These are phyloP conservation scores for Phenganax stokvisi DNA, from an alignment of 92 coral and sea anemone genomes.

Conservation along the genomic window DNA sequence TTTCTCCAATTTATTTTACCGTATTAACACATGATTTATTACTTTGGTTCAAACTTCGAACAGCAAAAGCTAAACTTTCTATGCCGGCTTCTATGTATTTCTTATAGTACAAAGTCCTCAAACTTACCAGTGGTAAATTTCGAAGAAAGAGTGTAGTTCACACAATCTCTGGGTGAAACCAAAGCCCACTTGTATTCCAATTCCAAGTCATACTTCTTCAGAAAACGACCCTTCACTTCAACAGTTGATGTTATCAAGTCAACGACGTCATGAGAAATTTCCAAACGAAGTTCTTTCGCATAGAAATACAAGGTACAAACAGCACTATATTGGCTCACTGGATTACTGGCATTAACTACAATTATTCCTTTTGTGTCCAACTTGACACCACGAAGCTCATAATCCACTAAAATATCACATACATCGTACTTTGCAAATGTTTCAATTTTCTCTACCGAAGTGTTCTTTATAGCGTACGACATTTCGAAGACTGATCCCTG, in stretches of 20 bases:
- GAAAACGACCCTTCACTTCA: background rate
- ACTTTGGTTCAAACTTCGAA: no score
- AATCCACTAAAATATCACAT: background rate
- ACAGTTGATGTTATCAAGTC: background rate
- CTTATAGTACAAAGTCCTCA: no score
- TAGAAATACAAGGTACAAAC: no score
- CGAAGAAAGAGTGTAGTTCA: no score
- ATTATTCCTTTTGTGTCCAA: background rate
- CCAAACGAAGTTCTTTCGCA: background rate
- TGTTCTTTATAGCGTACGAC: background rate
- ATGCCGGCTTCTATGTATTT: no score
- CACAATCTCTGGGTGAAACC: no score
- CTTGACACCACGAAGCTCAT: background rate
- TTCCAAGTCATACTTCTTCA: no score
- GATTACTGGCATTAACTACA: conserved; percentile 1
- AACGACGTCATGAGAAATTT: background rate
- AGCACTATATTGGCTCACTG: background rate
- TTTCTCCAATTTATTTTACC: no score
- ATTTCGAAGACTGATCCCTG: background rate
- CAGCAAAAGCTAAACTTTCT: no score
- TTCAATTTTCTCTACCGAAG: background rate
- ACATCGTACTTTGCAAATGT: background rate
- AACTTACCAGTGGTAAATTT: background rate
- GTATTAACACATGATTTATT: no score
- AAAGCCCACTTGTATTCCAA: no score